Percentiles rank a stretch among this genome's conserved stretches.
phyloP scores from a whole-genome alignment of 2,888 invertebrate species.

The Eledone cirrhosa region DNA sequence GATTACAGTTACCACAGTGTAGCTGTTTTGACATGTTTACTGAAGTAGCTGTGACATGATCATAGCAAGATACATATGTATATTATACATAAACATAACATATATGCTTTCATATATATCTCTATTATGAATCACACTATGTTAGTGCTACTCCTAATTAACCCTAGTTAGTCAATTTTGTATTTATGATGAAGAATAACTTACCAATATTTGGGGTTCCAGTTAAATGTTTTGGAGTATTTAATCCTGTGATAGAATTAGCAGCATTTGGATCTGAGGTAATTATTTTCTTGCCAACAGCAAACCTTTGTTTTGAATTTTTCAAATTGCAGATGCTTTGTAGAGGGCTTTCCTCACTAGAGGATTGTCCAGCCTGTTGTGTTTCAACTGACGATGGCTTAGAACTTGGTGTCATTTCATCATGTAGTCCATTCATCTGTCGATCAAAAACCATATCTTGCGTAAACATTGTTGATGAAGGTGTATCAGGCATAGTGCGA shows the following conservation, averaged over 20 bases:
- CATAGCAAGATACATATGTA: too few species aligned
- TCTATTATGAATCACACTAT: too few species aligned
- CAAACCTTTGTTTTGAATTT: neutral
- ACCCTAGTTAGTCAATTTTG: too few species aligned
- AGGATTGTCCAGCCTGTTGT: slow-evolving; percentile 1
- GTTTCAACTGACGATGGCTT: neutral
- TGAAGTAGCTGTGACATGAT: too few species aligned
- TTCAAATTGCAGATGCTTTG: neutral
- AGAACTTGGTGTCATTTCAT: slow-evolving; percentile 3
- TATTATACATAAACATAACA: too few species aligned
- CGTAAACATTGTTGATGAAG: slow-evolving; percentile 33
- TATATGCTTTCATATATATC: too few species aligned
- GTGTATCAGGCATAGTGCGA: slow-evolving; percentile 39
- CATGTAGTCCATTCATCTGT: neutral
- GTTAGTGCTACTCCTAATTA: too few species aligned
- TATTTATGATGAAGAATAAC: slow-evolving; percentile 22
- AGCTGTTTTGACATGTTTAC: too few species aligned
- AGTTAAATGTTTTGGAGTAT: slow-evolving; percentile 38
- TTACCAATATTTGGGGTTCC: slow-evolving; percentile 51
- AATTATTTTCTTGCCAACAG: neutral
- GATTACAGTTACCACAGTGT: too few species aligned
- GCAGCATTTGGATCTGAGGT: neutral
- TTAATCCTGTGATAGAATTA: slow-evolving; percentile 29
- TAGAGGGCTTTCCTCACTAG: neutral
- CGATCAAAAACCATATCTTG: neutral